Base-by-base conservation (phyloP, 1,140 invertebrate species). In the Nasonia longicornis region DNA sequence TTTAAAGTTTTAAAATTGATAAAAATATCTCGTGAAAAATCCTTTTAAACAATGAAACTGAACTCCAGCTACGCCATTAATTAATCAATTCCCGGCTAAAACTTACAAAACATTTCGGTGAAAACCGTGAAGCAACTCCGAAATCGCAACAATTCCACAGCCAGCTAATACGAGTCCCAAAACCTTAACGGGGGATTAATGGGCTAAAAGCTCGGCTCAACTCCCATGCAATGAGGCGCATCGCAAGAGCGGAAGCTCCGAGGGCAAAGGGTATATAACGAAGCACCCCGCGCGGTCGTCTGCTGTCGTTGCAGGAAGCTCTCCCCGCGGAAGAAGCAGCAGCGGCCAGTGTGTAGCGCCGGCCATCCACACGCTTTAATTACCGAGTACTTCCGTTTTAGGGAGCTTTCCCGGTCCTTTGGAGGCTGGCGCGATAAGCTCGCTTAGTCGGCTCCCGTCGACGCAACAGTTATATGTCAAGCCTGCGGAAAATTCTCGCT, bases 171-270 rank as follows among this genome's bases (percentile, higher is more conserved):
- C 66, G 7, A 29, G 11, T 22, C 26, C 66, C 66, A 26, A 69
- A 29, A 69, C 29, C 66, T 69, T 69, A 69, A 69, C 12, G 66
- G 20, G 26, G 22, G 66, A 69, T 69, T 69, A 29, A 69, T 69
- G 66, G 66, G 26, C 12, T 22, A 3, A 69, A 69, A 42, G 8
- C 38, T 42, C 38, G 38, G 38, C 38, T 42, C 38, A 42, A 42
- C 38, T 42, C 38, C 38, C 8, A 42, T 8, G 38, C 38, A 69
- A 29, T 12, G 11, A 12, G 26, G 20, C 20, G 58, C 58, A n/a
- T 63, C 11, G 11, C 58, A 20, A 14, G 58, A 22, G 8, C 38
- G 8, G 38, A 42, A 42, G 38, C 38, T 42, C 38, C 38, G 8
- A 42, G 38, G 38, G 38, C 38, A 10, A 42, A 42, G 38, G 38